phyloP scores from a whole-genome alignment of 2,113 vertebrate genomes.

The Chionomys nivalis region DNA sequence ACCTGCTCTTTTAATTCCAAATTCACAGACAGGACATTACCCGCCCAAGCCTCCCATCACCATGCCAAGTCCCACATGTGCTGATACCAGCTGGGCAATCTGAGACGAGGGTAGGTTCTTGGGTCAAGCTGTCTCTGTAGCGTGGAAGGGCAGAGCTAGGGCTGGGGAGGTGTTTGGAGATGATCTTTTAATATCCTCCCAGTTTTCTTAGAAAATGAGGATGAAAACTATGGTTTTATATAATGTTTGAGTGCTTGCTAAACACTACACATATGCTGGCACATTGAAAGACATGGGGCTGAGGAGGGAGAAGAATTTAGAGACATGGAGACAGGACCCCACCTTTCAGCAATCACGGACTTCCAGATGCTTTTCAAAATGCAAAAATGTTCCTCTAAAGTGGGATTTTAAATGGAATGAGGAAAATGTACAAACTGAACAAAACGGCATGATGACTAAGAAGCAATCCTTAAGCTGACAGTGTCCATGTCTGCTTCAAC shows the following conservation, averaged over 20 bases:
- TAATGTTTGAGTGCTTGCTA: background rate
- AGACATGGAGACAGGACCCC: accelerated
- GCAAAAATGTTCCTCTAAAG: background rate
- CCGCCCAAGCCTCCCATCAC: accelerated
- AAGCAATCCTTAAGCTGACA: background rate
- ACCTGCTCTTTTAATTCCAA: background rate
- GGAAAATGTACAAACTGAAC: background rate
- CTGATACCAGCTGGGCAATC: too few species aligned
- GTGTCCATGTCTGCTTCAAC: background rate
- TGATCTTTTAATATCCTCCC: background rate
- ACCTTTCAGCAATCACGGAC: background rate
- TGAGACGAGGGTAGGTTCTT: background rate
- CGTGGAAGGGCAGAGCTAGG: too few species aligned
- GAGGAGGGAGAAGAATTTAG: background rate
- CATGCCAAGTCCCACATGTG: background rate
- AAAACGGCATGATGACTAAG: background rate
- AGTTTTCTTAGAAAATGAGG: background rate
- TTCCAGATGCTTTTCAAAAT: background rate
- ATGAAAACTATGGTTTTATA: too few species aligned
- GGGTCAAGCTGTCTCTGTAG: background rate
- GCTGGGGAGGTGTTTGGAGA: background rate
- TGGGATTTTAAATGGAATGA: background rate
- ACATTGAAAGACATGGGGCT: background rate
- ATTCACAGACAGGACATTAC: background rate
- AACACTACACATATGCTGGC: accelerated